Evolutionary conservation across 1,140 invertebrate genomes (phyloP).

Genomic region (Hestina assimilis): DNA sequence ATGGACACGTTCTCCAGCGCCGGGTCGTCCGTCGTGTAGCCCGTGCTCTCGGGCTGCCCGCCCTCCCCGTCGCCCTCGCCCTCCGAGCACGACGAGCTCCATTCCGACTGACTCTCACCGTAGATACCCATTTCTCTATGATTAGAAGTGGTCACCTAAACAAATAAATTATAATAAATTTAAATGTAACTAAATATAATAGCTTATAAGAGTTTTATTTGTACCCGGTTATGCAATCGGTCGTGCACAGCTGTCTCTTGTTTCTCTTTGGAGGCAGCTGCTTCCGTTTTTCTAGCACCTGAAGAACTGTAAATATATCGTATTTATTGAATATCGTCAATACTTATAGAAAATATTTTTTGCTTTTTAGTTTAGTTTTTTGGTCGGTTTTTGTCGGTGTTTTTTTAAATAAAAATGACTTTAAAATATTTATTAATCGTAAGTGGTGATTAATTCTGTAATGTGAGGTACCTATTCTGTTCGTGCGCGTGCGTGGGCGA

Average conservation of each 20-base stretch:
- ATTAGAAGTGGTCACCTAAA: constrained; percentile 54
- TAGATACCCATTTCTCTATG: constrained; percentile 69
- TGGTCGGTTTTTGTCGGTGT: not conserved
- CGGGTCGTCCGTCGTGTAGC: constrained; percentile 90
- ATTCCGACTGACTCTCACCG: constrained; percentile 86
- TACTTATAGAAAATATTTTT: no score
- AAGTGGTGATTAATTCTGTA: no score
- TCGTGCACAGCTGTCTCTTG: constrained; percentile 59
- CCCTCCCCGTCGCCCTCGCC: constrained; percentile 71
- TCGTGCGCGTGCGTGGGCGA: constrained; percentile 54
- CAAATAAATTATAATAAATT: not conserved
- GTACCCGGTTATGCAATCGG: constrained; percentile 64
- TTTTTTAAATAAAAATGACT: not conserved
- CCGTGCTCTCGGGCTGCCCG: constrained; percentile 85
- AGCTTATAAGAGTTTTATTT: constrained; percentile 8
- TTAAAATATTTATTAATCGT: no score
- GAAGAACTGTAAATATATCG: constrained; percentile 49
- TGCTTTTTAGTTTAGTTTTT: not conserved
- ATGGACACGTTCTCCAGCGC: constrained; percentile 90
- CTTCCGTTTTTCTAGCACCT: constrained; percentile 56
- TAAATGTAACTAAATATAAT: not conserved
- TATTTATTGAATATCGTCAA: not conserved
- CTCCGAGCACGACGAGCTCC: constrained; percentile 81
- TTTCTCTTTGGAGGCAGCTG: constrained; percentile 52
- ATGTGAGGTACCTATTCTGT: constrained; percentile 35